A percentile compares a stretch with the other conserved stretches of the same genome.
These are phyloP conservation scores for Acrossocheilus wenchowensis DNA, from an alignment of 2,797 vertebrate genomes.

Conservation along the genomic window DNA sequence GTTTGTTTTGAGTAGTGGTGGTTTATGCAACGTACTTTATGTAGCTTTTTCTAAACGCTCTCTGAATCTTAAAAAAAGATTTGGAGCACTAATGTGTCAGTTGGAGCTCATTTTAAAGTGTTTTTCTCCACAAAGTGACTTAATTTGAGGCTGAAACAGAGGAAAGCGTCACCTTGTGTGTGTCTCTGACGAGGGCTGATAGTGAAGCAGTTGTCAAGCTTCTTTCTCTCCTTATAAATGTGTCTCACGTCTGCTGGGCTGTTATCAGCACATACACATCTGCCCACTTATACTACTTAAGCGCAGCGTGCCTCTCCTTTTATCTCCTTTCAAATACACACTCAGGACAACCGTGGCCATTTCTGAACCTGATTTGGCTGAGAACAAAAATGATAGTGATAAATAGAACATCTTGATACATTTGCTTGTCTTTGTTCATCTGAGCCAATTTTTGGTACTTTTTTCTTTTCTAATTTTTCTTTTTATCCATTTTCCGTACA, in stretches of 20 bases:
- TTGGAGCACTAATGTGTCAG: not conserved
- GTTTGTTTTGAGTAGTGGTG: not conserved
- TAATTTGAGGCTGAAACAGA: not conserved
- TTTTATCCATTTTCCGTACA: not conserved
- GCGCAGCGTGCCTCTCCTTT: constrained; percentile 14
- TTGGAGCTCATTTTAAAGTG: not conserved
- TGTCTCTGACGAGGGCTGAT: not conserved
- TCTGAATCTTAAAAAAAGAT: not conserved
- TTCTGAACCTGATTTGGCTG: not conserved
- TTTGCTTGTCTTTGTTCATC: not conserved
- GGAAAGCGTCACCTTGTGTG: not conserved
- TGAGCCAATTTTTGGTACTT: not conserved
- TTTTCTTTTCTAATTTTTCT: not conserved
- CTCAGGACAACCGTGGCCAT: not conserved
- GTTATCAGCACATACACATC: constrained; percentile 19
- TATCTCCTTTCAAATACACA: constrained; percentile 7
- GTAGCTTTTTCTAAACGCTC: not conserved
- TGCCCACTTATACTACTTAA: not conserved
- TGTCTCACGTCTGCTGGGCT: not conserved
- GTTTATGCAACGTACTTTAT: not conserved
- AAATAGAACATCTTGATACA: not conserved
- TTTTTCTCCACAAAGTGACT: constrained; percentile 11
- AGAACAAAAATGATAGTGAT: not conserved
- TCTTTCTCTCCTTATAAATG: constrained; percentile 23
- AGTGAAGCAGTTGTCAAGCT: not conserved